Conservation (phyloP, 1,140 invertebrate species). For the Lycorma delicatula region DNA sequence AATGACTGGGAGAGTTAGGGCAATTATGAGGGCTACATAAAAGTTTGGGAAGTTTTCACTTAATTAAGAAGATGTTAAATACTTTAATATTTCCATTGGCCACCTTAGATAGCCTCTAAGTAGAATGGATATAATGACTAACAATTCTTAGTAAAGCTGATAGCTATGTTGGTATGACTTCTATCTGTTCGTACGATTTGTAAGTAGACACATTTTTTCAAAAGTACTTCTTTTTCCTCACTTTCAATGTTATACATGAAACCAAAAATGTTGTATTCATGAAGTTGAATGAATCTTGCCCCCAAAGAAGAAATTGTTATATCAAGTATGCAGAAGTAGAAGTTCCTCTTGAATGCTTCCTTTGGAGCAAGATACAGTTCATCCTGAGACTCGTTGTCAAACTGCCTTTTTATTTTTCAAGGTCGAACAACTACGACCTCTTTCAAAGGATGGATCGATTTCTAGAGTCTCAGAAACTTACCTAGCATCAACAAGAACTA, state of each 20-base stretch:
- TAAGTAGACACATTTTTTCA: neutral
- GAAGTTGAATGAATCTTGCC: neutral
- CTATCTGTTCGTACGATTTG: too few relatives aligned
- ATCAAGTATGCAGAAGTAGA: constrained; percentile 13
- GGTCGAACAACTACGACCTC: neutral
- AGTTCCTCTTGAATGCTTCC: constrained; percentile 6
- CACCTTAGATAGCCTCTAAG: neutral
- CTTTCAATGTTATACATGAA: neutral
- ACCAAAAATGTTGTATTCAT: neutral
- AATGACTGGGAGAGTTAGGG: neutral
- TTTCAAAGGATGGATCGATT: constrained; percentile 1
- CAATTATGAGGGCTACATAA: neutral
- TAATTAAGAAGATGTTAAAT: neutral
- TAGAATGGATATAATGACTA: too few relatives aligned
- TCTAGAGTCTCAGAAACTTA: constrained; percentile 16
- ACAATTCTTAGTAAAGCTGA: neutral
- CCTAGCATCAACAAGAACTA: constrained; percentile 6
- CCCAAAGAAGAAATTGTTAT: neutral
- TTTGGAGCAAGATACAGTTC: neutral
- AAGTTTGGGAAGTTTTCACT: constrained; percentile 4
- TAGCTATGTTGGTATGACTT: neutral
- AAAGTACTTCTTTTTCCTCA: neutral
- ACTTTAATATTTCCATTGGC: neutral
- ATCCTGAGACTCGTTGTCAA: constrained; percentile 15
- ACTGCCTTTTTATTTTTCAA: constrained; percentile 1